Base-by-base conservation (phyloP, 2,888 invertebrate genomes). In the Listrodromus nycthemerus region DNA sequence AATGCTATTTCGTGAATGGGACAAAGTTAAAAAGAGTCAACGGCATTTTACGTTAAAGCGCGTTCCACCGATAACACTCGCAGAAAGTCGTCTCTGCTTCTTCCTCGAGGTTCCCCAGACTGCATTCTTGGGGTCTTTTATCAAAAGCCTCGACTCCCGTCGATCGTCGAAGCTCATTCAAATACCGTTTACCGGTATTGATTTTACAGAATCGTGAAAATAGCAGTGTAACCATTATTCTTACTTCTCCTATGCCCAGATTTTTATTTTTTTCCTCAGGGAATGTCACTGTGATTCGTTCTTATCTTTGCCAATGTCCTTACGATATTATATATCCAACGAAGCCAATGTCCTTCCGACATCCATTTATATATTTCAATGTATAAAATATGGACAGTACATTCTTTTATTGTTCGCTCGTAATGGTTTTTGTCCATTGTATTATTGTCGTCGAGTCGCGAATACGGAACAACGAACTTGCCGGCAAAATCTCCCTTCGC, bases 391-490 rank as follows among this genome's bases (percentile, higher is more conserved):
- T 58, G 21, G 16, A 61, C n/a, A 10, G 50, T 16, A 67, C 37
- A 48, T 77, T 76, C 61, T 33, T 55, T 55, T 21, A 55, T 55
- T 10, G 71, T 66, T 48, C 70, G 70, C 33, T 45, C 65, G 52
- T 33, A 58, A 41, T 16, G 65, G 58, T 65, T 79, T 65, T 41
- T 55, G 41, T 19, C 58, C 48, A 77, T 76, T 67, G 73, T 82
- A 52, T 45, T 77, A 52, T 82, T 82, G 16, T 74, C 52, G 61
- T 45, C 71, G 63, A n/a, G 71, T 67, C 52, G 63, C 41, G 63
- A 45, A 63, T 70, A 74, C 82, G 82, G 74, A 80, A 83, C 76
- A 71, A 75, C 61, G 50, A 33, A 82, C 67, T 74, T 45, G 78
- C 74, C 63, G 45, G 69, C 33, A 24, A 73, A 65, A 74, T 55